Evolutionary conservation across 1,140 invertebrate genomes (phyloP), one percentile per base, ranked within the genome.

Genomic region (Colletes latitarsis): DNA sequence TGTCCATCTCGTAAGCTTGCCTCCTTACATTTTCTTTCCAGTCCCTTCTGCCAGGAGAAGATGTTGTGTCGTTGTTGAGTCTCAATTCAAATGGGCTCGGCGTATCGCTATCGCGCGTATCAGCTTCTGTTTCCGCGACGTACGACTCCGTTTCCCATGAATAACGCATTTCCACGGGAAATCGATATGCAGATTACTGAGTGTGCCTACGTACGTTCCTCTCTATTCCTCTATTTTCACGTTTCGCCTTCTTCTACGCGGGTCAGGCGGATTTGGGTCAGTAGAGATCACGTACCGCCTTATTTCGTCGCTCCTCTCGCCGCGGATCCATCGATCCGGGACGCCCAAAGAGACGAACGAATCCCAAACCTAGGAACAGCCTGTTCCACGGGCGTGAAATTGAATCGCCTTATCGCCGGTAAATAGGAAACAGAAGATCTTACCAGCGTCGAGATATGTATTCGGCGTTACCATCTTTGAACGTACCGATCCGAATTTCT

Each of bases 181-280:
- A 88, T 88, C 87, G 87, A 88, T 88, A 88, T 88, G 84, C 82
- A 88, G 87, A 88, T 88, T 86, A 78, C 66, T 60, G 63, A 78
- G 69, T 83, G 73, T 86, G 82, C 81, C 81, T 60, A 55, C 68
- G 60, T 82, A 78, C 66, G 63, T 52, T 60, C 15, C 52, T 67
- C 14, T 39, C 41, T 57, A 46, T 43, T 57, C 41, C 39, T 12
- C 19, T 57, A 49, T 19, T 58, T 70, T 15, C 41, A 19, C 21
- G 57, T 64, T 43, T 68, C 72, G 9, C 49, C 19, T 39, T 19
- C n/a, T 0, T 39, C 68, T 58, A 71, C 55, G 68, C 60, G 14
- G 62, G 46, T 67, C 52, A 55, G 71, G 53, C 19, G 77, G 58
- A 87, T 87, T 77, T 86, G 55, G 85, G 85, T 86, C 84, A 87